phyloP scores from a whole-genome alignment of 2,888 invertebrate species.

The Drosophila rubida region DNA sequence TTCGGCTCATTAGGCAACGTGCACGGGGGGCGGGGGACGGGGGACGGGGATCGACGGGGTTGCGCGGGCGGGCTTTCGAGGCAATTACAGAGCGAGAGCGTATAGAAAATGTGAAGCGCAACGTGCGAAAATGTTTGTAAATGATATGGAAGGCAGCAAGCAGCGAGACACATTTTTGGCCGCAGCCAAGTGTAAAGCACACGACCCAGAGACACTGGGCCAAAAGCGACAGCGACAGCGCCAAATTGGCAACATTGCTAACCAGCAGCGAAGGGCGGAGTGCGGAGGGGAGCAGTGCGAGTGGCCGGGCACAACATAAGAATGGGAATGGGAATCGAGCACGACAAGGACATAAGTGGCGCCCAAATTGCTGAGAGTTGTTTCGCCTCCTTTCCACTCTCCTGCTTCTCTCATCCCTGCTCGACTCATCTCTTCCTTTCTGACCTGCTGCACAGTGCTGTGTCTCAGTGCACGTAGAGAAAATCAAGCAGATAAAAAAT shows the following conservation, averaged over 20 bases:
- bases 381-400: slow-evolving; percentile 11
- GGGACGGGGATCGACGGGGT: too few species aligned
- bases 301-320: slow-evolving; percentile 1
- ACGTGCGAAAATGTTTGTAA: slow-evolving; percentile 73
- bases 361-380: slow-evolving; percentile 58
- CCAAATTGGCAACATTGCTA: slow-evolving; percentile 46
- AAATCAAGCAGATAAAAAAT: too few species aligned
- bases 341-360: slow-evolving; percentile 67
- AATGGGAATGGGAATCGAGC: slow-evolving; percentile 23
- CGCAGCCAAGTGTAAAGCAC: slow-evolving; percentile 70
- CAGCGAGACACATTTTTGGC: slow-evolving; percentile 55
- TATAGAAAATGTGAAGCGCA: slow-evolving; percentile 54
- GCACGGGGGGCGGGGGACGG: slow-evolving; percentile 7
- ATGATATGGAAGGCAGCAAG: slow-evolving; percentile 64
- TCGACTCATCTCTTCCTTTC: too few species aligned
- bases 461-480: too few species aligned
- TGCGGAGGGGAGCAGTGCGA: background rate
- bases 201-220: slow-evolving; percentile 7
- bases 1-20: slow-evolving; percentile 75
- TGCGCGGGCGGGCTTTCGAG: slow-evolving; percentile 22
- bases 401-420: too few species aligned
- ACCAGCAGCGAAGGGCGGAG: background rate
- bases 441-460: too few species aligned
- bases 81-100: slow-evolving; percentile 65
- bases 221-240: slow-evolving; percentile 14